These are phyloP conservation scores for Leuctra nigra DNA, from an alignment of 2,888 invertebrate species.

Conservation along the genomic window DNA sequence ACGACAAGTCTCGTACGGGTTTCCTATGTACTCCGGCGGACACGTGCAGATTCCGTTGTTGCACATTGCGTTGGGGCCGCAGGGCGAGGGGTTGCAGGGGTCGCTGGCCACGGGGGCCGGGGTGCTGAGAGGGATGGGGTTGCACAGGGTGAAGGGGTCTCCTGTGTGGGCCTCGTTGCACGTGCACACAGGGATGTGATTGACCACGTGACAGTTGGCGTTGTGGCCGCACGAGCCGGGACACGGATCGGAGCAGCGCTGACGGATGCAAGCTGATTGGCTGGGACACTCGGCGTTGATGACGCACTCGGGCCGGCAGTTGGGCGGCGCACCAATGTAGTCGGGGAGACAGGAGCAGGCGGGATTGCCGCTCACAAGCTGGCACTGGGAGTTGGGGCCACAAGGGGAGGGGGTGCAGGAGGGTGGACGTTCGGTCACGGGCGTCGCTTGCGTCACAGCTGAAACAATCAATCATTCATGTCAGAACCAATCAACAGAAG, in stretches of 20 bases:
- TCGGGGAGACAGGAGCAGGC: conserved; percentile 75
- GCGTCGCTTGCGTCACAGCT: not conserved
- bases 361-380: conserved; percentile 62
- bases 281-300: conserved; percentile 73
- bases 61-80: conserved; percentile 49
- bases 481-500: no score
- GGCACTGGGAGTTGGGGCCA: conserved; percentile 76
- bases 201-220: conserved; percentile 69
- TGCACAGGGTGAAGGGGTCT: conserved; percentile 74
- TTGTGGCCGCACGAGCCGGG: conserved; percentile 75
- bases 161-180: conserved; percentile 69
- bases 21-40: conserved; percentile 62
- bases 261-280: conserved; percentile 67
- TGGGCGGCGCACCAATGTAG: conserved; percentile 71
- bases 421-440: conserved; percentile 56
- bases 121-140: conserved; percentile 44
- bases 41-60: conserved; percentile 42
- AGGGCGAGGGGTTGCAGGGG: conserved; percentile 65
- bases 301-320: conserved; percentile 73
- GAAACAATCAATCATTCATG: not conserved
- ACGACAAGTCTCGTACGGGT: conserved; percentile 56
- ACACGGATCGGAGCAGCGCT: conserved; percentile 76
- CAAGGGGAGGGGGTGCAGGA: conserved; percentile 78
- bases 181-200: conserved; percentile 74
- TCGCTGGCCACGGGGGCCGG: conserved; percentile 40